A percentile compares a stretch with the other conserved stretches of the same genome.
Conservation (phyloP, 2,113 vertebrate species). For the Isichthys henryi region DNA sequence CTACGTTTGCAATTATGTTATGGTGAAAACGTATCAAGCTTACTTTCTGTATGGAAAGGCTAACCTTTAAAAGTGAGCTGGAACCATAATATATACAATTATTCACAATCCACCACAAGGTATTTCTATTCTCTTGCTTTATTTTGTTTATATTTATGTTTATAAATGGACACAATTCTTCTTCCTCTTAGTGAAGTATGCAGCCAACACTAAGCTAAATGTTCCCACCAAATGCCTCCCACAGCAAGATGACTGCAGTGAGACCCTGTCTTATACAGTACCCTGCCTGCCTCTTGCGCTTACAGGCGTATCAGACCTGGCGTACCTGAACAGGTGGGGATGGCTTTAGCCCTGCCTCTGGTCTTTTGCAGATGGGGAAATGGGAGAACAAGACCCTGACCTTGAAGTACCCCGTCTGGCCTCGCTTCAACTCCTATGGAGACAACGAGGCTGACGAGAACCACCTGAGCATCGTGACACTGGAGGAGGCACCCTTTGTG, state of each 20-base stretch:
- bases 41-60: neutral
- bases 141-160: neutral
- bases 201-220: neutral
- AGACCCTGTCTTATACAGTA: neutral
- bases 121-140: neutral
- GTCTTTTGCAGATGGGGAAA: slow-evolving; percentile 75
- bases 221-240: neutral
- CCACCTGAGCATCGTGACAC: slow-evolving; percentile 90
- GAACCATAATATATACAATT: neutral
- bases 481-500: slow-evolving; percentile 95
- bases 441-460: slow-evolving; percentile 89
- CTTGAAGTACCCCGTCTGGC: slow-evolving; percentile 91
- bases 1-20: neutral
- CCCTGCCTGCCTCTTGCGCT: neutral
- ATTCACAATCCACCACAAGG: neutral
- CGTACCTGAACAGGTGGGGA: neutral
- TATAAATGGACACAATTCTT: neutral
- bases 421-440: slow-evolving; percentile 80
- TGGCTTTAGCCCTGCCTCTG: slow-evolving; percentile 8
- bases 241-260: neutral
- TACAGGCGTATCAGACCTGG: neutral
- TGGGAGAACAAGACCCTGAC: slow-evolving; percentile 88
- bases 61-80: neutral
- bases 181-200: neutral
- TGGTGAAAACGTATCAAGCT: neutral